Evolutionary conservation across 1,140 invertebrate species (phyloP), one percentile per base, ranked within the genome.

Genomic region (Zaprionus gabonicus): DNA sequence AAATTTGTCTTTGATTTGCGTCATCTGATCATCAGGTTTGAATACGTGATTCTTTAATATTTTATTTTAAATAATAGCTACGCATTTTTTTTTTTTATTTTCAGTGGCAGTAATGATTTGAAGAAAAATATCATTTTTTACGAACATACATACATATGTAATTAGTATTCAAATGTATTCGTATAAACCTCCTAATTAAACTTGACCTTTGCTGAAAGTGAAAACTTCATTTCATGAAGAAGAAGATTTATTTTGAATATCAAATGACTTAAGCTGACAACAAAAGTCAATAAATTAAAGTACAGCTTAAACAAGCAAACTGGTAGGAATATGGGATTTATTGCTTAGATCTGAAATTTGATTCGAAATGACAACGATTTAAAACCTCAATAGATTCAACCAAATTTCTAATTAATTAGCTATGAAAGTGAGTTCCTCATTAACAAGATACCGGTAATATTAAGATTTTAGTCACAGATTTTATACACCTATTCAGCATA

Each of bases 1-100:
- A 46, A 58, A 49, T 68, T 68, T 49, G 27, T 9, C 46, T 68
- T 59, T 9, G 25, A 38, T 60, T 62, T 10, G 12, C 5, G 20
- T 70, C 67, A 70, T n/a, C 58, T 62, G 67, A 70, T 27, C 6
- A 53, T 51, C 67, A 27, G 44, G 31, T 70, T 70, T 53, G 20
- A 1, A 53, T 4, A 27, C 20, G 12, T 25, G 55, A 67, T 31
- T 28, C 15, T 44, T 10, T n/a, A n/a, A 62, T n/a, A 17, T 57
- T 46, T 41, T 23, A 23, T 23, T 25, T 56, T 15, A 28, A 17
- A n/a, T 17, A 27, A 23, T 7, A 66, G 56, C 20, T 38, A 38
- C 13, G 36, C 13, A 17, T 46, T 23, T 27, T 64, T 20, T 64
- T 20, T 13, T 49, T 9, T 2, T 1, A 12, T 23, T 25, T 51